These are phyloP conservation scores for Epirrhoe alternata DNA, from an alignment of 2,888 invertebrate species.

Conservation along the genomic window DNA sequence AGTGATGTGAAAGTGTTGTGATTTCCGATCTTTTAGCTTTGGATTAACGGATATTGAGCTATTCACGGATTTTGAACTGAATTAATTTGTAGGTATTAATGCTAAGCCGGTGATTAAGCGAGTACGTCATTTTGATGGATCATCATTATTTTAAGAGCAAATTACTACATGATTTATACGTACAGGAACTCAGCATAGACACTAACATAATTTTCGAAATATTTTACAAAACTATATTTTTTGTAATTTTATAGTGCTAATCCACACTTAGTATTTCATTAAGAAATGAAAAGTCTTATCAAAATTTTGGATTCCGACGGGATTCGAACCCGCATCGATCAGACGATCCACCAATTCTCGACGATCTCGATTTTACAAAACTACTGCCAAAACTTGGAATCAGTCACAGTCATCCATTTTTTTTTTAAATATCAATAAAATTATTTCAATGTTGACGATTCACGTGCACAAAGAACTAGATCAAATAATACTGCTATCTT, in stretches of 20 bases:
- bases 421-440: too few relatives aligned
- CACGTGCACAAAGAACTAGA: conserved; percentile 22
- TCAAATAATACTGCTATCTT: conserved; percentile 15
- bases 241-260: too few relatives aligned
- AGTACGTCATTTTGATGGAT: conserved; percentile 32
- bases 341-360: too few relatives aligned
- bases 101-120: conserved; percentile 29
- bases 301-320: too few relatives aligned
- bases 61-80: not conserved
- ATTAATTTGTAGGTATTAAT: not conserved
- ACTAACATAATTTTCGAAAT: too few relatives aligned
- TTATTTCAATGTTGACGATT: not conserved
- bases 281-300: too few relatives aligned
- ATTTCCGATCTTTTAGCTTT: conserved; percentile 30
- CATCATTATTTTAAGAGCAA: conserved; percentile 36
- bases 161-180: conserved; percentile 11
- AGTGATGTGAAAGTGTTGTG: conserved; percentile 29
- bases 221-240: too few relatives aligned
- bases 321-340: too few relatives aligned
- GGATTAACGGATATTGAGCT: not conserved
- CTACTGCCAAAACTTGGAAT: too few relatives aligned
- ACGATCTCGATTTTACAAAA: too few relatives aligned
- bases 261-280: too few relatives aligned
- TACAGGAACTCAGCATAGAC: not conserved
- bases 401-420: too few relatives aligned